Evolutionary conservation across 2,113 vertebrate species (phyloP).

Genomic region (Natator depressus): DNA sequence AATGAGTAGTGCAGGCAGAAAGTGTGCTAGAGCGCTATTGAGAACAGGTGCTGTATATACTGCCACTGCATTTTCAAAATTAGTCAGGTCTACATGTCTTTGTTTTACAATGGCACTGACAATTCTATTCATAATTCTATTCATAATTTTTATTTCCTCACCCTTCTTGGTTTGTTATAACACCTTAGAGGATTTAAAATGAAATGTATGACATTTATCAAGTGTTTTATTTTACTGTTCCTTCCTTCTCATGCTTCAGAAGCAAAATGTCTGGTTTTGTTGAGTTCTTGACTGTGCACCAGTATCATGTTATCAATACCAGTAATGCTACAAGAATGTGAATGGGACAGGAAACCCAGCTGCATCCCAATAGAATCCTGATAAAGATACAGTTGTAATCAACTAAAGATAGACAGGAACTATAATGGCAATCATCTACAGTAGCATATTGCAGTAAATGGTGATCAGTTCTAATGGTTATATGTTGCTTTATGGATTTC

Average conservation of each 20-base stretch:
- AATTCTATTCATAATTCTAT: background rate
- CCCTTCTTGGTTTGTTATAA: background rate
- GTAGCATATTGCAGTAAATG: background rate
- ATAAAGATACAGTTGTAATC: background rate
- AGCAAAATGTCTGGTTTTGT: background rate
- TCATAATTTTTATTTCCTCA: background rate
- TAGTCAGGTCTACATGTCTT: background rate
- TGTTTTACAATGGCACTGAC: background rate
- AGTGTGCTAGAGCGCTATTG: rapidly evolving
- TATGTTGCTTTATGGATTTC: background rate
- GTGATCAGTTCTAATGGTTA: background rate
- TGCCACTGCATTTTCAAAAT: background rate
- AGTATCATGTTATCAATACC: rapidly evolving
- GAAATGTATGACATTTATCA: background rate
- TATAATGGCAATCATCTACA: background rate
- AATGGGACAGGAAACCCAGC: background rate
- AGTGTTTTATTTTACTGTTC: background rate
- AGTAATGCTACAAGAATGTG: background rate
- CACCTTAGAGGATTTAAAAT: conserved; percentile 1
- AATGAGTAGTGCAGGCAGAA: background rate
- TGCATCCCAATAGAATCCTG: background rate
- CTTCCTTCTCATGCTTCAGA: background rate
- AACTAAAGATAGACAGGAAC: background rate
- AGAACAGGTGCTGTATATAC: background rate
- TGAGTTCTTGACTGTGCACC: background rate